Evolutionary conservation across 2,797 vertebrate genomes (phyloP), one percentile per base, ranked within the genome.

Genomic region (Rallus crepitans): DNA sequence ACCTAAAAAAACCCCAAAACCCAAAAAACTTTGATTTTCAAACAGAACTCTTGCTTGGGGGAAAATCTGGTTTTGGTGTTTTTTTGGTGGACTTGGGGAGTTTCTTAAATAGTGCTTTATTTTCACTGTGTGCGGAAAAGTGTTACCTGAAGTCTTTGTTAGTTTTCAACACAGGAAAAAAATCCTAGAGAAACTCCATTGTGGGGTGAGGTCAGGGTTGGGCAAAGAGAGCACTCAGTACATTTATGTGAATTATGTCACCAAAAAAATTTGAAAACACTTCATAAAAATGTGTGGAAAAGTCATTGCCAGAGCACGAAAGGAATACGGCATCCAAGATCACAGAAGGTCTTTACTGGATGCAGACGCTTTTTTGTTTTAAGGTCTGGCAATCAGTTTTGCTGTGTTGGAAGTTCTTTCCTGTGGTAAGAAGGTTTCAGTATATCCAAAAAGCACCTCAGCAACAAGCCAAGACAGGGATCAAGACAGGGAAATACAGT

Each of bases 401-500:
- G 66, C 85, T 85, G 28, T 63, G 59, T 31, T 89, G 48, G 80
- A 90, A 94, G 85, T 79, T 83, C 70, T 72, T 55, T 80, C n/a
- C 80, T 68, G 37, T 59, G 28, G 37, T 78, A 42, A 76, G 60
- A 53, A 82, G 61, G 45, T 65, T 85, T 94, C 63, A 31, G 89
- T 95, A 52, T 40, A 91, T 84, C 85, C 91, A 95, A 94, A 93
- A 93, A 89, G 60, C 85, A 94, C 73, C 81, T 84, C 71, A 93
- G 82, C 61, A 91, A 90, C 23, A 69, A 96, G 85, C 82, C 94
- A 96, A 95, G 78, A 89, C 57, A 90, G 79, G 91, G 87, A 96
- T 87, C 55, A 89, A 87, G 81, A 89, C 47, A 82, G 64, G 70
- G 57, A 88, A 96, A 94, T 63, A 75, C 60, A 66, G 56, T 77